These are phyloP conservation scores for Geococcyx californianus DNA, from an alignment of 2,113 vertebrate species.

Conservation along the genomic window DNA sequence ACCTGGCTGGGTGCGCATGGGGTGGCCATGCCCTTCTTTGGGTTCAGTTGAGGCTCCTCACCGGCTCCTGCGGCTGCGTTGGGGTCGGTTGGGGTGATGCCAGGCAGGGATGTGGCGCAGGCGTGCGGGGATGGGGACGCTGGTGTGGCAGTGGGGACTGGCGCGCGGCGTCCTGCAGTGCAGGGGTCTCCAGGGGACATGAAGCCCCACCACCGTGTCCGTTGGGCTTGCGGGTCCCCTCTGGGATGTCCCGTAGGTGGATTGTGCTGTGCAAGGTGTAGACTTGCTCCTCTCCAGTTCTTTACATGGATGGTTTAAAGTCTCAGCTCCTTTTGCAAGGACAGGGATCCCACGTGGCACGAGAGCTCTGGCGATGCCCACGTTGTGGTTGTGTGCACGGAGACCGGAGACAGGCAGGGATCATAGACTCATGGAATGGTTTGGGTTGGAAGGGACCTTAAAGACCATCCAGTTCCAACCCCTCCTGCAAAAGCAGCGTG, in stretches of 20 bases:
- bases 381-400: rapidly evolving
- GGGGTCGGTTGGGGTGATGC: rapidly evolving
- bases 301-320: rapidly evolving
- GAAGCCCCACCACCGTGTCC: rapidly evolving
- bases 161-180: rapidly evolving
- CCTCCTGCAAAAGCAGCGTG: no score
- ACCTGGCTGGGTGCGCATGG: rapidly evolving
- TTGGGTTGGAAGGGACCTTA: no score
- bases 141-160: rapidly evolving
- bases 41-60: rapidly evolving
- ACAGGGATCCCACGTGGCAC: rapidly evolving
- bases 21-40: background rate
- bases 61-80: background rate
- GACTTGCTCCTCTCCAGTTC: background rate
- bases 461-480: no score
- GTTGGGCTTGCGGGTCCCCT: background rate
- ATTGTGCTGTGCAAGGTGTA: rapidly evolving
- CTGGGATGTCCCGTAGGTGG: rapidly evolving
- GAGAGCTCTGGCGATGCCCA: background rate
- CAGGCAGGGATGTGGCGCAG: rapidly evolving
- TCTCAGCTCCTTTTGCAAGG: background rate
- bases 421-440: no score
- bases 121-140: rapidly evolving
- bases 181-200: rapidly evolving
- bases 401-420: background rate